A percentile compares a stretch with the other conserved stretches of the same genome.
Evolutionary conservation across 2,888 invertebrate genomes (phyloP).

Genomic region (Timandra comae): DNA sequence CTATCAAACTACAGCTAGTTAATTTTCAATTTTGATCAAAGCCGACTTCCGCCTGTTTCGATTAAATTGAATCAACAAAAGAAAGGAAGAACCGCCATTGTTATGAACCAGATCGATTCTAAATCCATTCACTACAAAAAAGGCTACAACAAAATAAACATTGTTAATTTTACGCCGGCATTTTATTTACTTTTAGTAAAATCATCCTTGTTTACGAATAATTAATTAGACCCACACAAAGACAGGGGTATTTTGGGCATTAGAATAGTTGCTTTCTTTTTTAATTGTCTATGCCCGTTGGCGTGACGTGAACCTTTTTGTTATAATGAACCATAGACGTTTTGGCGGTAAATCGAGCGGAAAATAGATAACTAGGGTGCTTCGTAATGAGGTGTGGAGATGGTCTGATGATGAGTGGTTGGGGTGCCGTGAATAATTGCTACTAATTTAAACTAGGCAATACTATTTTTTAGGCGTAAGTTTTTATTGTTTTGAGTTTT

Average conservation of each 20-base stretch:
- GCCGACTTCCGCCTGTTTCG: constrained; percentile 21
- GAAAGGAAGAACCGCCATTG: constrained; percentile 42
- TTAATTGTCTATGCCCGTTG: constrained; percentile 52
- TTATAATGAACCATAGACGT: constrained; percentile 48
- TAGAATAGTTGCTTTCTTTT: constrained; percentile 46
- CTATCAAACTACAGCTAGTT: too few species aligned
- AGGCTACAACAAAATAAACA: constrained; percentile 50
- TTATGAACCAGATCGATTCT: constrained; percentile 33
- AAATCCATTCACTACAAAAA: constrained; percentile 38
- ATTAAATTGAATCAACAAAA: constrained; percentile 46
- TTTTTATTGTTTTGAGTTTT: too few species aligned
- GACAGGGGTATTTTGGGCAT: constrained; percentile 35
- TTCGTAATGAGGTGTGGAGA: constrained; percentile 33
- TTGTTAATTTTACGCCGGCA: constrained; percentile 61
- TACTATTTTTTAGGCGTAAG: too few species aligned
- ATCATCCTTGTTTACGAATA: constrained; percentile 73
- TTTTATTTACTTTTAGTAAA: constrained; percentile 64
- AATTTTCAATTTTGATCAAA: constrained; percentile 19
- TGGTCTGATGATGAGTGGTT: constrained; percentile 10
- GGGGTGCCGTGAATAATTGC: constrained; percentile 5
- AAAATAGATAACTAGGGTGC: constrained; percentile 63
- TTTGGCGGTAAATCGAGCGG: constrained; percentile 69
- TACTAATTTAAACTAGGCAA: too few species aligned
- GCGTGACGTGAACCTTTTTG: constrained; percentile 52
- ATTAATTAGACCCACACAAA: constrained; percentile 69